Evolutionary conservation across 2,797 vertebrate genomes (phyloP).

Genomic region (Gymnopithys bicolor): DNA sequence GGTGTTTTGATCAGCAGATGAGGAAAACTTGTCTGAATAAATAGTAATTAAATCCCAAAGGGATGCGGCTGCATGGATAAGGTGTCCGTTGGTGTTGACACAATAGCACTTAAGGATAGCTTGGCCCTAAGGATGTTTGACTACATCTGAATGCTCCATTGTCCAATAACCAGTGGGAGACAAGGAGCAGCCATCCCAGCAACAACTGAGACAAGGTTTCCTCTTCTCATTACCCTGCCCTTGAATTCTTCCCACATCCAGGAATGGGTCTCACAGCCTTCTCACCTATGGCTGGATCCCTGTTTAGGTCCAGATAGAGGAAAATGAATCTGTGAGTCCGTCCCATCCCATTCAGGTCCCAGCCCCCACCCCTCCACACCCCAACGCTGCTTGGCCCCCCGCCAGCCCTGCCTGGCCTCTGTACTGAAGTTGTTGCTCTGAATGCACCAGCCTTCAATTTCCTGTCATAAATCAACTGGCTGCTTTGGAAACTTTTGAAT

Average conservation of each 20-base stretch:
- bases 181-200: neutral
- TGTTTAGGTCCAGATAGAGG: neutral
- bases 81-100: neutral
- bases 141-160: accelerated
- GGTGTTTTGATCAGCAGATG: neutral
- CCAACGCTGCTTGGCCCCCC: accelerated
- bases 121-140: neutral
- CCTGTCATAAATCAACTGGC: neutral
- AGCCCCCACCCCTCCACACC: accelerated
- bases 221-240: accelerated
- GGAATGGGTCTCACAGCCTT: neutral
- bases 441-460: neutral
- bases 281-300: accelerated
- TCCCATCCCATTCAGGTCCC: neutral
- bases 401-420: neutral
- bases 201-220: neutral
- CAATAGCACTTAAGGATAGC: neutral
- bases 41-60: neutral
- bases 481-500: neutral
- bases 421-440: neutral
- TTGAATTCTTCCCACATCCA: neutral
- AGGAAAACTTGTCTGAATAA: neutral
- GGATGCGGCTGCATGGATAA: neutral
- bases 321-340: neutral
- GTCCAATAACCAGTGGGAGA: neutral